These are phyloP conservation scores for Capitulum mitella DNA, from an alignment of 2,888 invertebrate genomes.

Conservation along the genomic window DNA sequence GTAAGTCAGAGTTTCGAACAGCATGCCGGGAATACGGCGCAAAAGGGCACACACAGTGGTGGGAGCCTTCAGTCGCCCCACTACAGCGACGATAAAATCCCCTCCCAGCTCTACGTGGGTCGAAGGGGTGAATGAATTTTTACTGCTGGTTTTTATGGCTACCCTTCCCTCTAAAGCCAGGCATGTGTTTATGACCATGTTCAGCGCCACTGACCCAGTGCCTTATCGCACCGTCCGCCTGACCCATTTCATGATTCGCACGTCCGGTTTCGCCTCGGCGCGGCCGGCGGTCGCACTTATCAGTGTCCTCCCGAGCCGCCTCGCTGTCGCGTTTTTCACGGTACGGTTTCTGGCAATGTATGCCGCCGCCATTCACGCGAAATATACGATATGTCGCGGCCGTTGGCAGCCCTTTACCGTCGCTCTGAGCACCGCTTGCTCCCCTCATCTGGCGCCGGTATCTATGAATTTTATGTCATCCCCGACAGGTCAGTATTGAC, in stretches of 20 bases:
- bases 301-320: neutral
- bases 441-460: neutral
- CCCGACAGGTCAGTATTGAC: neutral
- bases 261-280: neutral
- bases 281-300: neutral
- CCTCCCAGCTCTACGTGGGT: neutral
- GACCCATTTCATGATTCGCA: slow-evolving; percentile 18
- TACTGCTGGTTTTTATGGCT: slow-evolving; percentile 12
- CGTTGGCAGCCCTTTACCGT: neutral
- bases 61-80: no score
- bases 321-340: neutral
- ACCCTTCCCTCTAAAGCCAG: neutral
- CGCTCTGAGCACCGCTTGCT: neutral
- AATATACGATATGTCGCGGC: neutral
- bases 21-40: no score
- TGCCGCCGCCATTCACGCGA: neutral
- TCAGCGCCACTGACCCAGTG: slow-evolving; percentile 10
- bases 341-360: neutral
- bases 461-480: slow-evolving; percentile 7
- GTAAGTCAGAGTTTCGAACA: no score
- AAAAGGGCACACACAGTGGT: no score
- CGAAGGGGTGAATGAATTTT: slow-evolving; percentile 18
- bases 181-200: slow-evolving; percentile 13
- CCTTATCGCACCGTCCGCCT: neutral
- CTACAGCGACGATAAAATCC: neutral